Conservation (phyloP, 2,113 vertebrate genomes). For the Platysternon megacephalum region DNA sequence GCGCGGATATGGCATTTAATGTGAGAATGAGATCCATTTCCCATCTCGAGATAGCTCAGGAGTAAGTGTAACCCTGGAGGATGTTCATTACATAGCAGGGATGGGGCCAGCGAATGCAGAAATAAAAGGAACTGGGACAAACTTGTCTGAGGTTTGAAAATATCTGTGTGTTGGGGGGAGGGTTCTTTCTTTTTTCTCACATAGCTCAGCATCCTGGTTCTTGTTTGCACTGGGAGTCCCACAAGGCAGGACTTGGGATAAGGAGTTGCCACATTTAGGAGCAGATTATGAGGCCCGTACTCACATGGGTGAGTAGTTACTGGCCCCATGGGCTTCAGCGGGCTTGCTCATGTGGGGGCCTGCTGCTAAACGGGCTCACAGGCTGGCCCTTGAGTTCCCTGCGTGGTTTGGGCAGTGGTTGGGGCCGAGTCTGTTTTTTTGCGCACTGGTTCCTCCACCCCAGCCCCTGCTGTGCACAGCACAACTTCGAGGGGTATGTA, state of each 20-base stretch:
- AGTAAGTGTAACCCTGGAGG: background rate
- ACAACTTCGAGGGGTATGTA: slow-evolving; percentile 25
- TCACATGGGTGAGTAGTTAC: background rate
- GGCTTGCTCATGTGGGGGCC: background rate
- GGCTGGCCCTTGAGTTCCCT: slow-evolving; percentile 37
- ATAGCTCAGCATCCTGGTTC: background rate
- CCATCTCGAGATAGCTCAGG: slow-evolving; percentile 1
- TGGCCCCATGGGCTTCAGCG: background rate
- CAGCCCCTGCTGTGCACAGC: slow-evolving; percentile 46
- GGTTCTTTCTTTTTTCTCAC: rapidly evolving
- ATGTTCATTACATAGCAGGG: background rate
- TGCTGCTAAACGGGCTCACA: background rate
- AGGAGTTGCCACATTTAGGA: slow-evolving; percentile 54
- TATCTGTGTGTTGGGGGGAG: rapidly evolving
- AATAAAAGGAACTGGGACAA: background rate
- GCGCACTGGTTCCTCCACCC: background rate
- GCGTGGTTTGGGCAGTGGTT: slow-evolving; percentile 23
- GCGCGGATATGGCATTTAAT: slow-evolving; percentile 62
- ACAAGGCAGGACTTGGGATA: background rate
- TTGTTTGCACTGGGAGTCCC: background rate
- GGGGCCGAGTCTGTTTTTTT: background rate
- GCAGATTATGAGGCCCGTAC: background rate
- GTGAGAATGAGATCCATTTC: slow-evolving; percentile 62
- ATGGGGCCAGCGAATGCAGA: background rate
- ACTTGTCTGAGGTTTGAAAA: background rate